Evolutionary conservation across 2,113 vertebrate species (phyloP).

Genomic region (Nematolebias whitei): DNA sequence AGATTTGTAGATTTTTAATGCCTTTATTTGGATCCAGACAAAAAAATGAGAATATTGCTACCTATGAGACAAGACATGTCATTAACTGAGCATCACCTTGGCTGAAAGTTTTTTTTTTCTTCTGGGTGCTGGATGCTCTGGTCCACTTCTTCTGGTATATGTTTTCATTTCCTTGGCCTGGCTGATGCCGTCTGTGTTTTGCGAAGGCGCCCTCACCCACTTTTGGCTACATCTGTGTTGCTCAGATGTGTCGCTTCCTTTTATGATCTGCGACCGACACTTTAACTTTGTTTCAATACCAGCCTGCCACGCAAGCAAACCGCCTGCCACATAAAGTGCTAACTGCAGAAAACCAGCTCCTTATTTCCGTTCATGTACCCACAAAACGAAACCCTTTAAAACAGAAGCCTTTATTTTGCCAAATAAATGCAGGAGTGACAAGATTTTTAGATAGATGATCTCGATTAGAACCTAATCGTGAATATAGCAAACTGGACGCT

Average conservation of each 20-base stretch:
- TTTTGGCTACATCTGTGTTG: constrained; percentile 47
- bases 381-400: background rate
- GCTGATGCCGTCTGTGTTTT: constrained; percentile 43
- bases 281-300: constrained; percentile 50
- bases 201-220: constrained; percentile 10
- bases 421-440: no score
- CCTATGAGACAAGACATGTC: no score
- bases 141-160: background rate
- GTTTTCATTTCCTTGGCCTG: no score
- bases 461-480: no score
- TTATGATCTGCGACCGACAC: constrained; percentile 44
- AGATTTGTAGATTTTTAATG: no score
- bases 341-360: background rate
- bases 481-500: background rate
- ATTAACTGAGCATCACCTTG: no score
- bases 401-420: no score
- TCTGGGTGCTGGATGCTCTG: background rate
- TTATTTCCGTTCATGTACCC: background rate
- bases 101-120: no score
- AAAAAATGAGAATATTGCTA: no score
- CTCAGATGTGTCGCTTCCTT: constrained; percentile 16
- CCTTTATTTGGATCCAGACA: no score
- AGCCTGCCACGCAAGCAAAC: constrained; percentile 50
- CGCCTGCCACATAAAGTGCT: constrained; percentile 41
- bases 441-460: no score